Evolutionary conservation across 2,888 invertebrate species (phyloP).

Genomic region (Allolobophora icterica): DNA sequence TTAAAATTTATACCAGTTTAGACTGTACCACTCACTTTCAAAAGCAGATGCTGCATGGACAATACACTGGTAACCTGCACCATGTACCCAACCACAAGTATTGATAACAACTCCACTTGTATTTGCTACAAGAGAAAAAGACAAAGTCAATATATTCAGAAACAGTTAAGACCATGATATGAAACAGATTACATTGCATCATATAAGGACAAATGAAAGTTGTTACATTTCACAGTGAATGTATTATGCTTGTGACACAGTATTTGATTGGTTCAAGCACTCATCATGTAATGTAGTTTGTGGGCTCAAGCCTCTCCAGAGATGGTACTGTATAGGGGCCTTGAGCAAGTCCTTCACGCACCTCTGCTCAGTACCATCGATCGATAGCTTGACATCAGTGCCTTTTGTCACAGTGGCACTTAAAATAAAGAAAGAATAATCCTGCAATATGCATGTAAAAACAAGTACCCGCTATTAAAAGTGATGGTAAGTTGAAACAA

Average conservation of each 20-base stretch:
- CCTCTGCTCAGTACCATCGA: not conserved
- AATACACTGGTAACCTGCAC: conserved; percentile 84
- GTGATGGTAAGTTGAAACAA: not conserved
- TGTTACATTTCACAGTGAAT: not conserved
- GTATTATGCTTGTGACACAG: not conserved
- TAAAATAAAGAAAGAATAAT: not conserved
- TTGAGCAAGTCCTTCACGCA: too few relatives aligned
- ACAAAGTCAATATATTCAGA: not conserved
- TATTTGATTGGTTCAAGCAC: not conserved
- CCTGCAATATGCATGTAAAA: not conserved
- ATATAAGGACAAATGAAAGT: not conserved
- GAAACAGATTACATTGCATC: not conserved
- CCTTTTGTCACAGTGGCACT: not conserved
- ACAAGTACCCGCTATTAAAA: not conserved
- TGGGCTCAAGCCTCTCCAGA: too few relatives aligned
- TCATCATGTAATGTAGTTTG: too few relatives aligned
- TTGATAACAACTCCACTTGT: conserved; percentile 86
- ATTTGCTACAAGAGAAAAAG: conserved; percentile 54
- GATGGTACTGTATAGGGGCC: too few relatives aligned
- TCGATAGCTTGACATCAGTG: not conserved
- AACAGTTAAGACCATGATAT: not conserved
- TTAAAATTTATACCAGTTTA: not conserved
- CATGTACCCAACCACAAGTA: conserved; percentile 96
- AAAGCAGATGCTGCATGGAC: conserved; percentile 89
- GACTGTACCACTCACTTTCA: conserved; percentile 72